Conservation (phyloP, 2,113 vertebrate genomes). For the Egretta garzetta region DNA sequence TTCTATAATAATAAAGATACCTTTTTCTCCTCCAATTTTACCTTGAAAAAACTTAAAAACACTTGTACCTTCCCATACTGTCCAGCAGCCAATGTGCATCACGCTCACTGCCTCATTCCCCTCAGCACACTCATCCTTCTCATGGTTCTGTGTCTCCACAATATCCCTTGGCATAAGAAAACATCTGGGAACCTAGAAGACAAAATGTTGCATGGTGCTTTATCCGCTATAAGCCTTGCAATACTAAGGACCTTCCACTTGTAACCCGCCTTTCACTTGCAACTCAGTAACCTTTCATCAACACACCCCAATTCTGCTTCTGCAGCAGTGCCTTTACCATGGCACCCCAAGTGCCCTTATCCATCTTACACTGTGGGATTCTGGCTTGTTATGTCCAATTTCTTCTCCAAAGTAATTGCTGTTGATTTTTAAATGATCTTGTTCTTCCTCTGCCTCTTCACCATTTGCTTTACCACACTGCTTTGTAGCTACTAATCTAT, state of each 20-base stretch:
- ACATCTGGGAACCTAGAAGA: not conserved
- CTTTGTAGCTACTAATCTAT: not conserved
- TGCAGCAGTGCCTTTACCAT: rapidly evolving
- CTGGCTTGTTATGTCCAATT: not conserved
- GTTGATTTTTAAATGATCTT: not conserved
- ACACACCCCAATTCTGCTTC: not conserved
- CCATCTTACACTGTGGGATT: not conserved
- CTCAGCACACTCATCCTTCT: not conserved
- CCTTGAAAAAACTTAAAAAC: not conserved
- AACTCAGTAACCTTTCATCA: not conserved
- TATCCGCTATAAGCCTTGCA: not conserved
- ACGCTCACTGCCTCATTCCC: not conserved
- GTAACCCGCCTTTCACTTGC: not conserved
- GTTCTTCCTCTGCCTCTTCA: not conserved
- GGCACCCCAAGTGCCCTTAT: rapidly evolving
- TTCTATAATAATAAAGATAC: not conserved
- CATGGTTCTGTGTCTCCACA: not conserved
- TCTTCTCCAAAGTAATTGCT: not conserved
- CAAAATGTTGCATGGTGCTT: not conserved
- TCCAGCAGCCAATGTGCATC: rapidly evolving
- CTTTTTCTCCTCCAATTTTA: not conserved
- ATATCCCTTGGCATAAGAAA: not conserved
- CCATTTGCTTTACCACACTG: not conserved
- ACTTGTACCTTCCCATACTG: rapidly evolving
- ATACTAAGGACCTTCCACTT: not conserved